phyloP scores from a whole-genome alignment of 2,888 invertebrate species.

The Lepas anatifera region DNA sequence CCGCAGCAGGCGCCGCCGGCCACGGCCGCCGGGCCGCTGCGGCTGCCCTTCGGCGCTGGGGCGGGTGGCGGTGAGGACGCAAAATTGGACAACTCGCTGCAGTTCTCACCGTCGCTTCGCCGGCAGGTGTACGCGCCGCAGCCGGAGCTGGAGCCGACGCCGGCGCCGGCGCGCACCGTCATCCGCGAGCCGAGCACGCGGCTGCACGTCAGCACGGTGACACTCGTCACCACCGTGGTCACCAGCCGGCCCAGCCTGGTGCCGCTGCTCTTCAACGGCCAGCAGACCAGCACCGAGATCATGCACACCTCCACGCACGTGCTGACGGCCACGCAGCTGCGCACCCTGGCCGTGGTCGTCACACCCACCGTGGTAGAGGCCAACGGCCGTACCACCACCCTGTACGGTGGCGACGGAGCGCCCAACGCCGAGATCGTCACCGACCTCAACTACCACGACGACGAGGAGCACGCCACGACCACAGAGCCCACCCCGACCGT shows the following conservation, averaged over 20 bases:
- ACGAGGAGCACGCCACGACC: not conserved
- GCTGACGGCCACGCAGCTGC: constrained; percentile 8
- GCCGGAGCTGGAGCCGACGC: constrained; percentile 2
- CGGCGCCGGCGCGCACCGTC: not conserved
- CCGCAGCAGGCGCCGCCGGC: not conserved
- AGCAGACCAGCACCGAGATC: not conserved
- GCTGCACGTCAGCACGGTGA: constrained; percentile 8
- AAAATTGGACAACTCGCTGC: constrained; percentile 1
- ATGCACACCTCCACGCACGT: not conserved
- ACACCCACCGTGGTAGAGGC: constrained; percentile 7
- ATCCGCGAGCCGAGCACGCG: constrained; percentile 6
- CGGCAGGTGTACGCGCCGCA: constrained; percentile 14
- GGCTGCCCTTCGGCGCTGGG: not conserved
- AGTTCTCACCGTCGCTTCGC: constrained; percentile 14
- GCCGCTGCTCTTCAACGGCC: not conserved
- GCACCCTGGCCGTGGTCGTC: constrained; percentile 9
- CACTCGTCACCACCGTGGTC: not conserved
- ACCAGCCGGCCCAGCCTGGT: not conserved
- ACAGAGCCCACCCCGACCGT: not conserved
- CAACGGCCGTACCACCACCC: constrained; percentile 2
- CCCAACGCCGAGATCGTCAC: constrained; percentile 9
- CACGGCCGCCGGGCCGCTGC: not conserved
- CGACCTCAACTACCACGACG: constrained; percentile 9
- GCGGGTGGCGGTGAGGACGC: not conserved
- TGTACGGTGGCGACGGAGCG: not conserved